Percentiles rank a stretch among this genome's conserved stretches.
Conservation (phyloP, 30 jellyfish, hydroid and myxozoan genomes). For the Hydra vulgaris region DNA sequence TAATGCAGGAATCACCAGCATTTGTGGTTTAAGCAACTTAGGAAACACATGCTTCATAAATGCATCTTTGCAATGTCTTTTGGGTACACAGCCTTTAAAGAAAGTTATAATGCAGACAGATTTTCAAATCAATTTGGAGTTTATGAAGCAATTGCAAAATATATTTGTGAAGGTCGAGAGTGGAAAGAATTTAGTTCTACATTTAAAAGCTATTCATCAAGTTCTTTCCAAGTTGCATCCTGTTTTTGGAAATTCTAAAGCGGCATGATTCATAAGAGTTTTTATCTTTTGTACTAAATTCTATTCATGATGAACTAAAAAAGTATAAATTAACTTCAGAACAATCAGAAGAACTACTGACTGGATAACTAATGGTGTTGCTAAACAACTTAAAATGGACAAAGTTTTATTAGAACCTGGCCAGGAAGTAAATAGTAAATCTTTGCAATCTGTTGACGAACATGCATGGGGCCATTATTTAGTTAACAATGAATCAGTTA, state of each 20-base stretch:
- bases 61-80: slow-evolving; percentile 74
- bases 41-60: slow-evolving; percentile 79
- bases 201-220: slow-evolving; percentile 42
- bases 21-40: slow-evolving; percentile 60
- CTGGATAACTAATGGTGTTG: slow-evolving; percentile 20
- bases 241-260: slow-evolving; percentile 52
- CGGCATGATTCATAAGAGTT: slow-evolving; percentile 92
- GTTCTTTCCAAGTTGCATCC: slow-evolving; percentile 49
- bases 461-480: slow-evolving; percentile 49
- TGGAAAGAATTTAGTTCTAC: slow-evolving; percentile 36
- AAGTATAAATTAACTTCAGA: neutral
- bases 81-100: slow-evolving; percentile 32
- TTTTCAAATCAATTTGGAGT: neutral
- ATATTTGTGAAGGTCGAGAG: slow-evolving; percentile 39
- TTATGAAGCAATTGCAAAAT: slow-evolving; percentile 26
- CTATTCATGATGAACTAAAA: slow-evolving; percentile 67
- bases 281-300: slow-evolving; percentile 57
- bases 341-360: neutral
- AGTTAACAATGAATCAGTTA: slow-evolving; percentile 40
- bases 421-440: slow-evolving; percentile 78
- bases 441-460: slow-evolving; percentile 29
- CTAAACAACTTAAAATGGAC: slow-evolving; percentile 57
- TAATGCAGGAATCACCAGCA: slow-evolving; percentile 28
- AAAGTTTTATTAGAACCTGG: slow-evolving; percentile 25
- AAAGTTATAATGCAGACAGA: slow-evolving; percentile 7